A percentile compares a stretch with the other conserved stretches of the same genome.
Conservation (phyloP, 2,113 vertebrate species). For the Trochalopteron elliotii region DNA sequence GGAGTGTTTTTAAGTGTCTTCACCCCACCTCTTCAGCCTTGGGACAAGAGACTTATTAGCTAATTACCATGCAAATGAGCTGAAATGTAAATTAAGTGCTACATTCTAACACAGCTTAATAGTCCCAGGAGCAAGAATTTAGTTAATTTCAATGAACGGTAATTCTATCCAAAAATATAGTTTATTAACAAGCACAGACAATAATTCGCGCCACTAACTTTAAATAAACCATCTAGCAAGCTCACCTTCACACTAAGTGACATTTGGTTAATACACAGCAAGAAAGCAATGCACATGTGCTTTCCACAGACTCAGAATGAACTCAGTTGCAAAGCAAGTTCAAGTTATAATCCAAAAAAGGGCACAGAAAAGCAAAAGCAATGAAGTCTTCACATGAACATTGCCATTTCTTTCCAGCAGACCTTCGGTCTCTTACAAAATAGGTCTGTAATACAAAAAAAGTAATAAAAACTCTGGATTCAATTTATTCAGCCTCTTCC, state of each 20-base stretch:
- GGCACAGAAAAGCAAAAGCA: conserved; percentile 28
- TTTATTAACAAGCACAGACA: conserved; percentile 49
- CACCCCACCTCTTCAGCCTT: not conserved
- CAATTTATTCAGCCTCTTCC: conserved; percentile 45
- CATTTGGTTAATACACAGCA: conserved; percentile 38
- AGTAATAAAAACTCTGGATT: conserved; percentile 47
- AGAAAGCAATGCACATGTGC: not conserved
- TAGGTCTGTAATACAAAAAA: conserved; percentile 47
- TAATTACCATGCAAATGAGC: conserved; percentile 22
- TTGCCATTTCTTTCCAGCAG: conserved; percentile 29
- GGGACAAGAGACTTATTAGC: not conserved
- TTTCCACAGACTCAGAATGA: conserved; percentile 17
- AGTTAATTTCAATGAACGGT: not conserved
- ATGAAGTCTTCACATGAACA: conserved; percentile 7
- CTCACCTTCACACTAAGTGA: conserved; percentile 31
- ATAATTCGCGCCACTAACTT: conserved; percentile 24
- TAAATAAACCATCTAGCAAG: conserved; percentile 35
- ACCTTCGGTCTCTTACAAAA: conserved; percentile 39
- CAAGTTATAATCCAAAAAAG: not conserved
- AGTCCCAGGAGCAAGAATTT: not conserved
- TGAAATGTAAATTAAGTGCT: not conserved
- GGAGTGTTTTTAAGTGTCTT: not conserved
- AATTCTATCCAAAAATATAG: conserved; percentile 38
- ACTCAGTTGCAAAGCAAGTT: conserved; percentile 10
- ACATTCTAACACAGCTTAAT: not conserved